Base-by-base conservation (phyloP, 2,888 invertebrate genomes). In the Chrysopilus asiliformis region DNA sequence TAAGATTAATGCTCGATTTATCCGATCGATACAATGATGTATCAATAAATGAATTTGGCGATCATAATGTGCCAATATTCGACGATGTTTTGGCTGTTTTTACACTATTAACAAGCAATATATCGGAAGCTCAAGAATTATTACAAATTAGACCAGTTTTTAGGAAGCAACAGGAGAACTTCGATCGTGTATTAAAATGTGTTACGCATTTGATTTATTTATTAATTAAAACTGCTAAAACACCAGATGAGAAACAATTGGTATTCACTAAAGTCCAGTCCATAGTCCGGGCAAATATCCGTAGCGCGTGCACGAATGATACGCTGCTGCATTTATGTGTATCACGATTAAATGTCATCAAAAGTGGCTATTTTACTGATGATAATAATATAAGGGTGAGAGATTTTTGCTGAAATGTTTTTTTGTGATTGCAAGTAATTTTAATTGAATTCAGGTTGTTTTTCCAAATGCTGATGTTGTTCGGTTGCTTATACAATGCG, bases 321-420 rank as follows among this genome's bases (percentile, higher is more conserved):
- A 76, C 84, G n/a, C 67, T 90, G 44, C 70, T 93, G 41, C 91
- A 91, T 67, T 69, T 90, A 45, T 79, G 81, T 53, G 82, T 81
- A 38, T 82, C 79, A 27, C 75, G 76, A 45, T 68, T 78, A 45
- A 85, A 83, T 65, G 78, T 78, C 10, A 76, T 86, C 46, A 76
- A 76, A 53, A 79, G 81, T 54, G 75, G 76, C 48, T 79, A 84
- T 62, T 79, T 81, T 56, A 70, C 72, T 41, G 80, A 80, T 50
- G 80, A 79, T 53, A 70, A 68, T 33, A 56, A 68, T 54, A 66
- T 68, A 50, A 58, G 59, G 53, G 67, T 61, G 43, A 46, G 43
- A 42, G 25, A 34, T 12, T n/a, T n/a, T n/a, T n/a, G n/a, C n/a
- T n/a, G n/a, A n/a, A n/a, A n/a, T 26, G 19, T 18, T 4, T 30